A percentile compares a stretch with the other conserved stretches of the same genome.
Evolutionary conservation across 2,113 vertebrate genomes (phyloP).

Genomic region (Nasalis larvatus): DNA sequence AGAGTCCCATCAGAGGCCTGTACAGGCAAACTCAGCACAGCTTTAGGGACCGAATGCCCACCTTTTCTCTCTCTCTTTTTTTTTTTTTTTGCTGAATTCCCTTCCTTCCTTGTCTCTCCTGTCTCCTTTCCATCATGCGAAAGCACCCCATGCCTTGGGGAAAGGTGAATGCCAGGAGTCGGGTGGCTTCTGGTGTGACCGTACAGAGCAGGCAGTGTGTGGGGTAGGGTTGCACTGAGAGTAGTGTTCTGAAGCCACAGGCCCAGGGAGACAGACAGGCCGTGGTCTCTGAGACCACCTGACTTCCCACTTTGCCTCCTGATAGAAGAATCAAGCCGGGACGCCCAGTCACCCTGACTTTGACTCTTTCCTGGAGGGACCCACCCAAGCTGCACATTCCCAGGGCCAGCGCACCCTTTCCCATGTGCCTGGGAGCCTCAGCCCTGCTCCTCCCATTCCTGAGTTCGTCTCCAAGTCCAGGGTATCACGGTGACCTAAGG

Average conservation of each 20-base stretch:
- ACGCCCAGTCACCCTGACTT: background rate
- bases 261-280: background rate
- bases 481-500: background rate
- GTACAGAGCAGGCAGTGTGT: background rate
- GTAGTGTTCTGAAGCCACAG: background rate
- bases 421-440: background rate
- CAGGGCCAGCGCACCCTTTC: background rate
- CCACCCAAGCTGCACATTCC: background rate
- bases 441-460: background rate
- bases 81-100: background rate
- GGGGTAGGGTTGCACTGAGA: background rate
- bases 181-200: background rate
- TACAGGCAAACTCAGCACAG: background rate
- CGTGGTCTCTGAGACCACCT: background rate
- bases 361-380: background rate
- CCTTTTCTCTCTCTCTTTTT: background rate
- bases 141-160: background rate
- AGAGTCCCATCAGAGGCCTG: background rate
- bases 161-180: background rate
- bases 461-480: background rate
- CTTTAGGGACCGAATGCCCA: background rate
- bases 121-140: background rate
- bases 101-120: background rate
- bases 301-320: background rate
- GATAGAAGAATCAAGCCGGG: background rate